Base-by-base conservation (phyloP, 2,888 invertebrate species). In the Cancer borealis region DNA sequence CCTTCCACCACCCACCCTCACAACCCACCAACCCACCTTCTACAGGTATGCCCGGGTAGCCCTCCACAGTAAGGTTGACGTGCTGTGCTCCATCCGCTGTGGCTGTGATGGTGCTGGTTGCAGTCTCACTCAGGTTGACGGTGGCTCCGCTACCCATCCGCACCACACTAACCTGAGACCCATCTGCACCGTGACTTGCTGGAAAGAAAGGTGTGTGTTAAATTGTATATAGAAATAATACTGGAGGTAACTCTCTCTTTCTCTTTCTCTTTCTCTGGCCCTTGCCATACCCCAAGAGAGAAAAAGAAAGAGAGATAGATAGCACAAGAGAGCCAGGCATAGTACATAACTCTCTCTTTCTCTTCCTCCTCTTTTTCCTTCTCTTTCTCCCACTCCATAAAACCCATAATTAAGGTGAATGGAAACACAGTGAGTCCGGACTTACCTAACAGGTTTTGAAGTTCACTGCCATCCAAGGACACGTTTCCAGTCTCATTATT, bases 401-500 rank as follows among this genome's bases (percentile, higher is more conserved):
- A n/a, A n/a, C n/a, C n/a, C 39, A 39, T 39, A 39, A 39, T 39
- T 39, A 39, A 2, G 2, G 39, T 39, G 39, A 39, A 39, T 39
- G 39, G 39, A 39, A 49, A 49, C 49, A 49, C 21, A 60, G 4
- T 21, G 3, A 60, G 73, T 10, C 26, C 60, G 39, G 94, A 97
- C 97, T 97, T 97, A 98, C 98, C 98, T 97, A 98, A 97, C 96
- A 98, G 97, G 96, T 97, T 98, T 96, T 98, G 98, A 95, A 98
- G 97, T 96, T 98, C 98, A 96, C 98, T 98, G 96, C 98, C 98
- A 97, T 98, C 98, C 87, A 98, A 98, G 95, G 98, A 98, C 96
- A 98, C 97, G 95, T 98, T 98, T 96, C 98, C 98, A 97, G 98
- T 98, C 97, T 98, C 98, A 96, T 98, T 98, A 96, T 98, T 98